Conservation (phyloP, 1,140 invertebrate genomes). For the Papilio helenus region DNA sequence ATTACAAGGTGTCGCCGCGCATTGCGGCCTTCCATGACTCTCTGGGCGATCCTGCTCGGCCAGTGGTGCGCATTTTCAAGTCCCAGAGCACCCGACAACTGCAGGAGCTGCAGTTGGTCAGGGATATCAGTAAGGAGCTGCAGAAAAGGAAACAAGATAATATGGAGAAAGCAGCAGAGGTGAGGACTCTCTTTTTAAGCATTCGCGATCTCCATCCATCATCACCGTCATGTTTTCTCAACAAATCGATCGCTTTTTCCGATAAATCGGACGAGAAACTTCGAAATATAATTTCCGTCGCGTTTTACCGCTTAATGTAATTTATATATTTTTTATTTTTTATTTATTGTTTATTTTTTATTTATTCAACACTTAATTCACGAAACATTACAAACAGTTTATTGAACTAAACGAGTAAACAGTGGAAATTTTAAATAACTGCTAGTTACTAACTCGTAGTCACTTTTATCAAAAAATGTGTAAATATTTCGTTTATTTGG, state of each 20-base stretch:
- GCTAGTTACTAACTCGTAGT: too few relatives aligned
- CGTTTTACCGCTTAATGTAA: too few relatives aligned
- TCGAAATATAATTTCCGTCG: too few relatives aligned
- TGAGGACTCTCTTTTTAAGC: conserved; percentile 40
- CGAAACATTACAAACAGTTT: too few relatives aligned
- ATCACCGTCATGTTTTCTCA: background rate
- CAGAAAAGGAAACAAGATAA: conserved; percentile 66
- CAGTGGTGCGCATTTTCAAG: conserved; percentile 52
- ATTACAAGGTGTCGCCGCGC: conserved; percentile 41
- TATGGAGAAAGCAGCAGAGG: conserved; percentile 56
- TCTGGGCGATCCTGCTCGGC: conserved; percentile 36
- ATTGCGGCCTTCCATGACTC: conserved; percentile 45
- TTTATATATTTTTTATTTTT: too few relatives aligned
- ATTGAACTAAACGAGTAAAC: too few relatives aligned
- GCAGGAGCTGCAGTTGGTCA: conserved; percentile 58
- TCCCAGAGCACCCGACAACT: conserved; percentile 42
- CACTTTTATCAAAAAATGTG: too few relatives aligned
- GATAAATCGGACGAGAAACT: too few relatives aligned
- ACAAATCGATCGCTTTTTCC: background rate
- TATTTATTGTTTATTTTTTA: too few relatives aligned
- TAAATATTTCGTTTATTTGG: too few relatives aligned
- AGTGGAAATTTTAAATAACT: too few relatives aligned
- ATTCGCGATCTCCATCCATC: background rate
- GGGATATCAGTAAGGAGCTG: conserved; percentile 59
- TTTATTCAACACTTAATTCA: too few relatives aligned